These are phyloP conservation scores for Orthosia gothica DNA, from an alignment of 2,888 invertebrate genomes.

Conservation along the genomic window DNA sequence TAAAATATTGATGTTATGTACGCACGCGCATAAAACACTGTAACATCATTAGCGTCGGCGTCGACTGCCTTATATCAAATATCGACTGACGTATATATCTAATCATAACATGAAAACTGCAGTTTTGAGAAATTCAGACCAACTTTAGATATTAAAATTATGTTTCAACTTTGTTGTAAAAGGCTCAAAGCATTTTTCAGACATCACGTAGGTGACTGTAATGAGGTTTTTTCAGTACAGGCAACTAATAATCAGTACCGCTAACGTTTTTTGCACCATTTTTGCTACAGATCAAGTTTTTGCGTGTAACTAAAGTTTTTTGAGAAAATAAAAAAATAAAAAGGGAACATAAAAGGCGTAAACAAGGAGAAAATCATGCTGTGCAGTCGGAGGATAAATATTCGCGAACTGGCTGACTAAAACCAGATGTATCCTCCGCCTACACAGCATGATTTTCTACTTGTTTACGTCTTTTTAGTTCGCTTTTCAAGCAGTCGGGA, in stretches of 20 bases:
- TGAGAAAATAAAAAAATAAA: neutral
- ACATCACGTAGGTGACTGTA: neutral
- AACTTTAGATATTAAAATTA: neutral
- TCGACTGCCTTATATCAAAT: neutral
- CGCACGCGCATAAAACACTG: slow-evolving; percentile 22
- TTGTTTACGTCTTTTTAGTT: too few species aligned
- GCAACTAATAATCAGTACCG: neutral
- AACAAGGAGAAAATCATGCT: too few species aligned
- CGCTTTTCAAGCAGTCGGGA: too few species aligned
- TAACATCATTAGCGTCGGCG: neutral
- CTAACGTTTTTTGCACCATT: slow-evolving; percentile 7
- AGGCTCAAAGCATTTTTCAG: neutral
- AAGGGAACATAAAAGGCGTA: too few species aligned
- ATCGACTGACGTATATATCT: slow-evolving; percentile 5
- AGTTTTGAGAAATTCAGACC: neutral
- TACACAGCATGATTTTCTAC: too few species aligned
- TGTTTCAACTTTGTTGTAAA: neutral
- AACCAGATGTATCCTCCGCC: too few species aligned
- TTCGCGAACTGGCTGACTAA: too few species aligned
- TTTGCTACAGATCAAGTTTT: neutral
- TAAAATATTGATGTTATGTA: slow-evolving; percentile 36
- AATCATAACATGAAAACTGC: neutral
- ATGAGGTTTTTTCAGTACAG: neutral
- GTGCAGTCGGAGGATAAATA: too few species aligned
- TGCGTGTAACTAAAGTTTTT: slow-evolving; percentile 1